These are phyloP conservation scores for Tachycineta bicolor DNA, from an alignment of 2,113 vertebrate genomes.

Conservation along the genomic window DNA sequence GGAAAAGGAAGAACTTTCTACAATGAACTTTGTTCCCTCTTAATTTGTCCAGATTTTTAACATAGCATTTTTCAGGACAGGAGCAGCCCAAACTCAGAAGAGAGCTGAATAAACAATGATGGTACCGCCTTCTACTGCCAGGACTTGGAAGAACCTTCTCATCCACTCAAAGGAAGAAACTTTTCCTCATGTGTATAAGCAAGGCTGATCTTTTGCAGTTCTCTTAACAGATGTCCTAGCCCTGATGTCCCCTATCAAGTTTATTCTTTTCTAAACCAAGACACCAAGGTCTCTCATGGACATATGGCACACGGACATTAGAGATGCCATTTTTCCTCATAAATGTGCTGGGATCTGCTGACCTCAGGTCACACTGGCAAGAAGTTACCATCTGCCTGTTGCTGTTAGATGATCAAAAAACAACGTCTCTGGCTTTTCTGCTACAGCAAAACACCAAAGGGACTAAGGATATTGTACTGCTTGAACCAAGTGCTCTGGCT, in stretches of 20 bases:
- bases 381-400: conserved; percentile 34
- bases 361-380: conserved; percentile 36
- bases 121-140: background rate
- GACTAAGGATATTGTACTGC: background rate
- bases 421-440: background rate
- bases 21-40: background rate
- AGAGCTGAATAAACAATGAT: background rate
- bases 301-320: background rate
- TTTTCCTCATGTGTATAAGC: background rate
- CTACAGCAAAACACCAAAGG: background rate
- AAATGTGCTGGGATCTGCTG: background rate
- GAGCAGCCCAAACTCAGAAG: background rate
- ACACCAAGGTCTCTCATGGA: background rate
- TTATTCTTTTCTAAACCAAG: conserved; percentile 31
- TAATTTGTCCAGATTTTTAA: background rate
- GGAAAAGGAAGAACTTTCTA: background rate
- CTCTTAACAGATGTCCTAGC: conserved; percentile 12
- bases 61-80: background rate
- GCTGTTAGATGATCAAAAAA: conserved; percentile 41
- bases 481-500: background rate
- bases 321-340: background rate
- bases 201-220: conserved; percentile 12
- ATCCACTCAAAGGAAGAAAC: background rate
- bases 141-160: background rate
- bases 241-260: conserved; percentile 42